A percentile compares a stretch with the other conserved stretches of the same genome.
phyloP scores from a whole-genome alignment of 2,797 vertebrate genomes.

The Ctenosaura bakeri region DNA sequence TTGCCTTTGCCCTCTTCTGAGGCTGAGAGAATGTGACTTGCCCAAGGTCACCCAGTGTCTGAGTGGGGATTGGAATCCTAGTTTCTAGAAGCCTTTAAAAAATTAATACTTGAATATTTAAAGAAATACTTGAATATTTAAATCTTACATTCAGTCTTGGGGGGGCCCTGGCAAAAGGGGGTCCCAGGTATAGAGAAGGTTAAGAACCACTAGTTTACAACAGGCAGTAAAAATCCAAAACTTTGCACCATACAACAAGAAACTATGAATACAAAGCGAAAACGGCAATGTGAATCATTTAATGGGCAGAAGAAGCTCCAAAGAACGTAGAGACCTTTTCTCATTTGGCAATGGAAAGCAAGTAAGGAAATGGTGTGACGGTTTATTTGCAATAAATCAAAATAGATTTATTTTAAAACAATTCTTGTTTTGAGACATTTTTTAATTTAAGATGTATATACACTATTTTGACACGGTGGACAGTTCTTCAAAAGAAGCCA shows the following conservation, averaged over 20 bases:
- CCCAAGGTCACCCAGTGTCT: too few relatives aligned
- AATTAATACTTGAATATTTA: too few relatives aligned
- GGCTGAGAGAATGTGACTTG: too few relatives aligned
- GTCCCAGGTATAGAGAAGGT: too few relatives aligned
- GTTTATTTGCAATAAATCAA: constrained; percentile 18
- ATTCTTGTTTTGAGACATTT: not conserved
- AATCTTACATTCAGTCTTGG: too few relatives aligned
- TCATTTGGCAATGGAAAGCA: not conserved
- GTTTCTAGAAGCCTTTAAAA: too few relatives aligned
- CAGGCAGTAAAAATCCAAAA: not conserved
- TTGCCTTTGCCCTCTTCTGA: too few relatives aligned
- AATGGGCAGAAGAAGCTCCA: not conserved
- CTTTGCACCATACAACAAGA: not conserved
- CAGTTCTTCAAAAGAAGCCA: not conserved
- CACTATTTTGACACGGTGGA: not conserved
- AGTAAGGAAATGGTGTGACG: not conserved
- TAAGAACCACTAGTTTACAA: not conserved
- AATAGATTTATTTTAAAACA: constrained; percentile 13
- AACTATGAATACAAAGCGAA: not conserved
- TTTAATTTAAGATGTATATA: not conserved
- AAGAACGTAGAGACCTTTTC: not conserved
- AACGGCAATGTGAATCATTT: not conserved
- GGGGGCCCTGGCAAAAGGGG: too few relatives aligned
- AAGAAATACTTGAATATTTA: too few relatives aligned
- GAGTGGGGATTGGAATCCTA: too few relatives aligned